phyloP scores from a whole-genome alignment of 2,797 vertebrate genomes.

The Poecilia picta region DNA sequence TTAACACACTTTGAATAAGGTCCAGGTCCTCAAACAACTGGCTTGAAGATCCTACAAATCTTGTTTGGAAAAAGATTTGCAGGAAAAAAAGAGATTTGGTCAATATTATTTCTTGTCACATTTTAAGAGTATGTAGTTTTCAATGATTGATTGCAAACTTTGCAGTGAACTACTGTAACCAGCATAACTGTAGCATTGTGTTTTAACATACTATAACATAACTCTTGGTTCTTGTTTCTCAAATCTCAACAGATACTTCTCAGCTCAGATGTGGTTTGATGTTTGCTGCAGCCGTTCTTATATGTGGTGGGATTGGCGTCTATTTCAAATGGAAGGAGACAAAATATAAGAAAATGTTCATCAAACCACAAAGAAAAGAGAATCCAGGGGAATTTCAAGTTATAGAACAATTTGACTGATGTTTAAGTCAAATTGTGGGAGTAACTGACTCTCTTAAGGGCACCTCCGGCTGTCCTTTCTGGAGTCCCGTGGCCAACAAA shows the following conservation, averaged over 20 bases:
- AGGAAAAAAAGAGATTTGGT: not conserved
- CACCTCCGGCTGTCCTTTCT: no score
- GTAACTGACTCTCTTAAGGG: no score
- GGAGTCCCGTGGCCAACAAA: no score
- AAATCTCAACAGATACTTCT: not conserved
- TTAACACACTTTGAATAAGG: conserved; percentile 12
- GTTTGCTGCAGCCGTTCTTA: not conserved
- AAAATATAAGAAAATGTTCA: not conserved
- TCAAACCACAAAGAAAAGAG: not conserved
- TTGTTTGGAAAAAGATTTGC: no score
- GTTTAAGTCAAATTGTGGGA: no score
- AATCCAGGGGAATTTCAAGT: not conserved
- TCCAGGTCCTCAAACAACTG: no score
- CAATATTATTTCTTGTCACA: no score
- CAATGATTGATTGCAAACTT: not conserved
- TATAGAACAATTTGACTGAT: not conserved
- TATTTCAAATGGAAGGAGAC: not conserved
- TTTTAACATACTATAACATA: not conserved
- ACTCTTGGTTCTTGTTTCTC: not conserved
- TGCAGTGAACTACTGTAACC: not conserved
- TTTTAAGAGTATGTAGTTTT: no score
- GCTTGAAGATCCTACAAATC: no score
- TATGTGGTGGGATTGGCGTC: not conserved
- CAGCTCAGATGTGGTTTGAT: not conserved
- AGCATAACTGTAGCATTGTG: not conserved